These are phyloP conservation scores for Urophycis tenuis DNA, from an alignment of 2,797 vertebrate species.

Conservation along the genomic window DNA sequence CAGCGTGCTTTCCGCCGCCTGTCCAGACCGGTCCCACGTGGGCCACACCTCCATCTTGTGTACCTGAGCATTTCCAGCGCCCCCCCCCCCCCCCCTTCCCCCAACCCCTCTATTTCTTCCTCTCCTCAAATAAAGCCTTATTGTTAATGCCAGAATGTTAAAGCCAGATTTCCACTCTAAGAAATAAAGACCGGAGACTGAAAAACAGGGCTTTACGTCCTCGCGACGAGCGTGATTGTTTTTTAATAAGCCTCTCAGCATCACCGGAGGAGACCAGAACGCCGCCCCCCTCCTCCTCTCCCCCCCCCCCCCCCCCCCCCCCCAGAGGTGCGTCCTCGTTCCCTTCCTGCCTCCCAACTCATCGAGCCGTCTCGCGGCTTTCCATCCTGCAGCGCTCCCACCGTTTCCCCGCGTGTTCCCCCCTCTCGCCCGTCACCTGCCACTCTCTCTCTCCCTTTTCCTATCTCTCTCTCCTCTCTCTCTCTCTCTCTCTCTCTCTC, in stretches of 20 bases:
- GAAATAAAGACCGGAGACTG: neutral
- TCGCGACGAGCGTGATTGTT: neutral
- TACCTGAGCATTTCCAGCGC: conserved; percentile 15
- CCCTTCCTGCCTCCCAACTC: neutral
- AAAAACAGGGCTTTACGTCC: conserved; percentile 7
- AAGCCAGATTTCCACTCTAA: conserved; percentile 14
- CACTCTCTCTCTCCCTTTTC: neutral
- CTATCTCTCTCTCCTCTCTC: neutral
- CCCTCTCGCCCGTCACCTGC: neutral
- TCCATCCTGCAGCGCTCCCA: conserved; percentile 20
- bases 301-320: too few relatives aligned
- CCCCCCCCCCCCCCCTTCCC: neutral
- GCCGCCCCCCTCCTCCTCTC: too few relatives aligned
- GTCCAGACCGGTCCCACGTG: conserved; percentile 22
- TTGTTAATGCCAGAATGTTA: conserved; percentile 2
- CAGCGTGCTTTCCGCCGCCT: conserved; percentile 14
- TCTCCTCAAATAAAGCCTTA: neutral
- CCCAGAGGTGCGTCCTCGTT: neutral
- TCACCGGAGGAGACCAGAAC: neutral
- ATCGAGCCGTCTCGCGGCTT: neutral
- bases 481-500: neutral
- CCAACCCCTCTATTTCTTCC: neutral
- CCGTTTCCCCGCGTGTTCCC: conserved; percentile 39
- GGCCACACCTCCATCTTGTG: conserved; percentile 40
- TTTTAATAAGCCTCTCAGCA: neutral